These are phyloP conservation scores for Taurulus bubalis DNA, from an alignment of 2,113 vertebrate species.

Conservation along the genomic window DNA sequence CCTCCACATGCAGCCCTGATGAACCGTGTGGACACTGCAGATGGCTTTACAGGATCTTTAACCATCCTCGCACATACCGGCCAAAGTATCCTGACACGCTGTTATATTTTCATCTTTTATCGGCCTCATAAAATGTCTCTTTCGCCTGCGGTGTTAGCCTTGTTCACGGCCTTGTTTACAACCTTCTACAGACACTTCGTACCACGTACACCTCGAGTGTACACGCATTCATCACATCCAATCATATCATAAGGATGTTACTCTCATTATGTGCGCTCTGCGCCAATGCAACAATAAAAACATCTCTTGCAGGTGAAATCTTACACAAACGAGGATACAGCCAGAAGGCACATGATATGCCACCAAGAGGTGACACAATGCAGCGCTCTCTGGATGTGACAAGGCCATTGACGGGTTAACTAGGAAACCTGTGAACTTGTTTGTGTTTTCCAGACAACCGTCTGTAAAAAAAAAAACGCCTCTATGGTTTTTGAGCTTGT, in stretches of 20 bases:
- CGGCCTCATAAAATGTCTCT: neutral
- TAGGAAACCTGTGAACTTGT: neutral
- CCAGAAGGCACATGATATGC: neutral
- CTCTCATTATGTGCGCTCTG: neutral
- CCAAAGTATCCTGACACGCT: neutral
- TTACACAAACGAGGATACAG: neutral
- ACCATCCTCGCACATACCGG: neutral
- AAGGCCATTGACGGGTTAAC: neutral
- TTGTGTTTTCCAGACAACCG: conserved; percentile 1
- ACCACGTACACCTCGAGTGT: neutral
- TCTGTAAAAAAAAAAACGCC: neutral
- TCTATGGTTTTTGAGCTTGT: conserved; percentile 17
- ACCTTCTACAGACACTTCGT: neutral
- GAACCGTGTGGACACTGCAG: neutral
- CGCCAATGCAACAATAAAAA: neutral
- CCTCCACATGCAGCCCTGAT: neutral
- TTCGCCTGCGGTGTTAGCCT: neutral
- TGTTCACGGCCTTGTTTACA: neutral
- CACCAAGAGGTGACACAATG: neutral
- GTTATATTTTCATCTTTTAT: neutral
- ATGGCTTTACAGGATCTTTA: neutral
- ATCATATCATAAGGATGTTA: neutral
- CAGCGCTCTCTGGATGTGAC: neutral
- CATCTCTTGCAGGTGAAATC: neutral
- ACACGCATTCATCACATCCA: neutral